Evolutionary conservation across 2,113 vertebrate genomes (phyloP).

Genomic region (Euleptes europaea): DNA sequence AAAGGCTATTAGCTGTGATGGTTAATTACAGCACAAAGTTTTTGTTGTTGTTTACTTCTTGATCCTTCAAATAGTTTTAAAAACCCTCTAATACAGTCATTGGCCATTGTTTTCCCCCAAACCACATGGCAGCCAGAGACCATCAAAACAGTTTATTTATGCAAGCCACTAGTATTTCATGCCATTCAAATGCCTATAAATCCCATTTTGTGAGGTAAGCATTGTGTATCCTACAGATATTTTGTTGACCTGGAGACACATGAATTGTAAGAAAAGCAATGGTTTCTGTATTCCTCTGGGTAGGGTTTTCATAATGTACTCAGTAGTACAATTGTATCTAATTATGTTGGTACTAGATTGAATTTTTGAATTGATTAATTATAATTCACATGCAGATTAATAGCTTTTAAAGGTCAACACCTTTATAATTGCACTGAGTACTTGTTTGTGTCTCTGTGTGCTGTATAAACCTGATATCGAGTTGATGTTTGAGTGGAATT

Average conservation of each 20-base stretch:
- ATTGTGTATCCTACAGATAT: slow-evolving; percentile 26
- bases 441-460: slow-evolving; percentile 67
- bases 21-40: slow-evolving; percentile 72
- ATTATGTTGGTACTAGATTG: slow-evolving; percentile 72
- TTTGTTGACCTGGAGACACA: not conserved
- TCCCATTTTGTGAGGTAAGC: slow-evolving; percentile 1
- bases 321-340: slow-evolving; percentile 63
- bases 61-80: slow-evolving; percentile 58
- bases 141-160: not conserved
- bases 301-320: slow-evolving; percentile 44
- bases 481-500: slow-evolving; percentile 64
- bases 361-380: slow-evolving; percentile 72
- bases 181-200: slow-evolving; percentile 36
- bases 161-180: not conserved
- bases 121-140: not conserved
- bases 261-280: slow-evolving; percentile 35
- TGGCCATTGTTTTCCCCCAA: slow-evolving; percentile 59
- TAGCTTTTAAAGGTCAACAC: slow-evolving; percentile 70
- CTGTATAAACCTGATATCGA: slow-evolving; percentile 68
- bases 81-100: slow-evolving; percentile 58
- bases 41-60: slow-evolving; percentile 69
- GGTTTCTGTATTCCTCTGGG: slow-evolving; percentile 50
- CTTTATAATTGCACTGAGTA: slow-evolving; percentile 64
- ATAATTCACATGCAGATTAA: slow-evolving; percentile 67
- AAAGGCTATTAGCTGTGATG: slow-evolving; percentile 72